Base-by-base conservation (phyloP, 1,140 invertebrate species). In the Oncopodura yosiiana region DNA sequence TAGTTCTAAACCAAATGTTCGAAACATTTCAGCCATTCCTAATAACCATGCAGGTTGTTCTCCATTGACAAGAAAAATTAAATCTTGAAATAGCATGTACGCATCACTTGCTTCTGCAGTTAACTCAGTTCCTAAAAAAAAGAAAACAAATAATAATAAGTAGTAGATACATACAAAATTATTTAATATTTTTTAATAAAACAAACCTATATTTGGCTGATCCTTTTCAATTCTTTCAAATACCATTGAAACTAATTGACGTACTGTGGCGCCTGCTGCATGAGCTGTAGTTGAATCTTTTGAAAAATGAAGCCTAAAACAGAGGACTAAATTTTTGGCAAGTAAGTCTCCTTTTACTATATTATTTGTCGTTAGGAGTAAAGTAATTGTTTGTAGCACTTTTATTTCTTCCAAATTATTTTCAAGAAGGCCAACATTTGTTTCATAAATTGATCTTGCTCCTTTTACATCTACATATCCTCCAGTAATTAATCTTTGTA, bases 11-110 rank as follows among this genome's bases (percentile, higher is more conserved):
- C 93, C 94, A 74, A 99, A 95, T 2, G 93, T 95, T 62, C 93
- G 78, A 3, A 91, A 94, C 83, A 98, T 95, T 74, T 97, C 94
- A 6, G 88, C 90, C 71, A 98, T 90, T 5, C 91, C 92, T 16
- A 87, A 78, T 32, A 98, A 73, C 94, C 94, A 99, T 61, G 82
- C 83, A 0, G 94, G 90, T 67, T 93, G 85, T 71, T 99, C 94
- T 6, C 87, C 91, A 74, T 97, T 95, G 2, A 98, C 89, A 49
- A 99, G 71, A 66, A 94, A 88, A 41, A 96, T 92, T 59, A 99
- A 79, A 75, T 99, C 94, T 82, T 60, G 30, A 58, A 66, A 90
- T 70, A 98, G 80, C 36, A 95, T 75, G 72, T 88, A 98, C 3
- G 92, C 94, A 79, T 98, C 94, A 6, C 84, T 82, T 49, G 92